Evolutionary conservation across 2,888 invertebrate species (phyloP), one percentile per base, ranked within the genome.

Genomic region (Scotopteryx bipunctaria): DNA sequence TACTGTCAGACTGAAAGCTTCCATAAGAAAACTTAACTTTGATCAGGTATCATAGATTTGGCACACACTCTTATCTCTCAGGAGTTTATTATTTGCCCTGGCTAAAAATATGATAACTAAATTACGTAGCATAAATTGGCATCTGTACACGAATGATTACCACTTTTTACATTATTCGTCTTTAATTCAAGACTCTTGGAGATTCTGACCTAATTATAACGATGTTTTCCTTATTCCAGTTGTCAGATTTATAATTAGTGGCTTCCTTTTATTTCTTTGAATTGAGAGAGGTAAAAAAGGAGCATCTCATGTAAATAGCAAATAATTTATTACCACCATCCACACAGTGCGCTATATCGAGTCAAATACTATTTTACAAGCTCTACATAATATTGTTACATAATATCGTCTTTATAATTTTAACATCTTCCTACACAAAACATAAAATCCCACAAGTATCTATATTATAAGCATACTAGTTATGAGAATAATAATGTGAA

Each of bases 211-310:
- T 38, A 37, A 47, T 47, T 47, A 16, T 33, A 9, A 15, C 4
- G 37, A 42, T 33, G 38, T 32, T 53, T 47, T 38, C 47, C 43
- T 47, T 38, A 38, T 43, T 27, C 11, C 19, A 14, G 29, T 36
- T 42, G 15, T 33, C 46, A 42, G 15, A 15, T 32, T 48, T 41
- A 29, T 42, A 42, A 47, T 33, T 33, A 43, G 14, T 21, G 14
- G 42, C 17, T 21, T 41, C 29, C 16, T 19, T n/a, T n/a, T 13
- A 14, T 27, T 33, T 25, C 16, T 33, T 8, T 13, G 8, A 38
- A 17, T 16, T 27, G 29, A 11, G 17, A 11, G 17, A 16, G 5
- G n/a, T 25, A 35, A 19, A 36, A 33, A 15, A n/a, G n/a, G n/a
- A n/a, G n/a, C n/a, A n/a, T n/a, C n/a, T n/a, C n/a, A n/a, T n/a